Base-by-base conservation (phyloP, 2,888 invertebrate genomes). In the Caradrina clavipalpis region DNA sequence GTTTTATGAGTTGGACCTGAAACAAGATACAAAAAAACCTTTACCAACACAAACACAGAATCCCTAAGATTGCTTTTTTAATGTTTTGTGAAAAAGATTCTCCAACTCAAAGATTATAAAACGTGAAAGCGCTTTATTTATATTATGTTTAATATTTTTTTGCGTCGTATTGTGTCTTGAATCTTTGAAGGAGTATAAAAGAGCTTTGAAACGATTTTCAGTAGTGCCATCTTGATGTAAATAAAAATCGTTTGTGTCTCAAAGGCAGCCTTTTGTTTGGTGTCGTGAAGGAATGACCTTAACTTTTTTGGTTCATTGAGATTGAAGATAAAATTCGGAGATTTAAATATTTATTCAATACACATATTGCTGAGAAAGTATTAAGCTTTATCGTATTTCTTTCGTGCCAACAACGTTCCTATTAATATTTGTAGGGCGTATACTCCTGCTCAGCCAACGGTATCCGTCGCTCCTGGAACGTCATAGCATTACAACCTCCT, bases 401-500 rank as follows among this genome's bases (percentile, higher is more conserved):
- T 6, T 7, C 5, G 7, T 7, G 7, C 6, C 7, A 15, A 45
- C 17, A 45, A 17, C 4, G 15, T 15, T 10, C 31, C 13, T n/a
- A n/a, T 31, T 19, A 1, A 15, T 58, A 22, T 42, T 71, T 78
- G 65, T 76, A 55, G 90, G 99, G 98, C 2, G 96, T 97, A 2
- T 99, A 99, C 89, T 96, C 98, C 17, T 99, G 99, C 87, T 96
- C 97, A 49, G 97, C 98, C 76, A 97, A 96, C 78, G 98, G 98
- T 0, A 80, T 93, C 22, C 94, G 94, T 54, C 91, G 96, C 0
- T 92, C 95, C 0, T 96, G 95, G 95, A 93, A 92, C 63, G 95
- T 93, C 45, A 77, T 94, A 47, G 92, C 93, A 0, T 86, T 92
- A 4, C 92, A 92, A 96, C 96, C 73, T 83, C 96, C 86, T 87